These are phyloP conservation scores for Taenioides sp. DNA, from an alignment of 2,797 vertebrate species.

Conservation along the genomic window DNA sequence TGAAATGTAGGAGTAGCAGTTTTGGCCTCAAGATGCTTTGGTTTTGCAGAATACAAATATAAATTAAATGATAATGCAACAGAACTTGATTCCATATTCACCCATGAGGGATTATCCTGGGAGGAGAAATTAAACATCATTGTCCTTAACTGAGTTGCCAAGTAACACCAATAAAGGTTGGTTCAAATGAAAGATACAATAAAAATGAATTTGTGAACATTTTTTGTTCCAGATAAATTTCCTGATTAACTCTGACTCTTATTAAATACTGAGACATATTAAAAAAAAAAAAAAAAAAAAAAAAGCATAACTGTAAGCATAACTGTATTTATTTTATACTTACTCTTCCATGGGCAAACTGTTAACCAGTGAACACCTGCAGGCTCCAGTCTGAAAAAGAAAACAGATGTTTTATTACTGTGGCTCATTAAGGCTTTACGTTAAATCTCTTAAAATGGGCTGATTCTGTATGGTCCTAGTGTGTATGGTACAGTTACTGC, in stretches of 20 bases:
- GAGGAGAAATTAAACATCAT: constrained; percentile 1
- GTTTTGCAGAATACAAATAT: not conserved
- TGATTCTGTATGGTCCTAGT: too few relatives aligned
- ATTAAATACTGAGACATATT: too few relatives aligned
- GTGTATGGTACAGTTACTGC: too few relatives aligned
- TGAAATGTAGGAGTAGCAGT: not conserved
- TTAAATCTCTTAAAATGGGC: too few relatives aligned
- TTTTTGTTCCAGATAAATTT: not conserved
- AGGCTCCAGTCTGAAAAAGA: too few relatives aligned
- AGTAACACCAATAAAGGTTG: not conserved
- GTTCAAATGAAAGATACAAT: not conserved
- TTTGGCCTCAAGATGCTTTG: not conserved
- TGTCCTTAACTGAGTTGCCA: not conserved
- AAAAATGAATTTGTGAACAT: not conserved
- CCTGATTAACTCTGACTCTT: not conserved
- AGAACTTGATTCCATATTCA: not conserved
- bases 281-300: too few relatives aligned
- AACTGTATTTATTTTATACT: too few relatives aligned
- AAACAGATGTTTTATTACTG: too few relatives aligned
- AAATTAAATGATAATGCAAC: not conserved
- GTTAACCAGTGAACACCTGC: too few relatives aligned
- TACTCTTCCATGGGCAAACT: too few relatives aligned
- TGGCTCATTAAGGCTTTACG: too few relatives aligned
- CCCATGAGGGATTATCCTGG: not conserved
- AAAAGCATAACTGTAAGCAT: too few relatives aligned